Evolutionary conservation across 2,888 invertebrate species (phyloP).

Genomic region (Aquatica leii): DNA sequence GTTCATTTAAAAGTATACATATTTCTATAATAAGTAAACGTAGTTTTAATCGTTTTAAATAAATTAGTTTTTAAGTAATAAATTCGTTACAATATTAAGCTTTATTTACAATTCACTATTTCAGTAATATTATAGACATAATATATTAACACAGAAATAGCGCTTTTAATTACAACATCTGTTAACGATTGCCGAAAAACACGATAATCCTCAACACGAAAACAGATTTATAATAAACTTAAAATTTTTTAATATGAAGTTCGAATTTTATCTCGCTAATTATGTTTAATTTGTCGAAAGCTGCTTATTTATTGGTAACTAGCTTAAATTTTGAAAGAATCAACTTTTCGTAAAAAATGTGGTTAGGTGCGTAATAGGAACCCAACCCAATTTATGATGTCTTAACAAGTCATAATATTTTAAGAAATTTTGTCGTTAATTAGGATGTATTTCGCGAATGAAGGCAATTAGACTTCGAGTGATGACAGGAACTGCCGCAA

Average conservation of each 20-base stretch:
- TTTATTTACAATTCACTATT: conserved; percentile 15
- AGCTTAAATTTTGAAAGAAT: conserved; percentile 18
- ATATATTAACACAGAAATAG: conserved; percentile 18
- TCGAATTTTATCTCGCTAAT: conserved; percentile 49
- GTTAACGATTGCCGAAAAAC: conserved; percentile 19
- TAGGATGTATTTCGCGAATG: conserved; percentile 46
- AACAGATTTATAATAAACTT: conserved; percentile 38
- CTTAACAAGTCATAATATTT: conserved; percentile 50
- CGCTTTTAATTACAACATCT: conserved; percentile 22
- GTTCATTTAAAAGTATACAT: too few relatives aligned
- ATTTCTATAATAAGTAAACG: too few relatives aligned
- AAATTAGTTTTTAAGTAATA: too few relatives aligned
- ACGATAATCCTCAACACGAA: conserved; percentile 18
- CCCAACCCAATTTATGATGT: conserved; percentile 38
- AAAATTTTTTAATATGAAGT: conserved; percentile 42
- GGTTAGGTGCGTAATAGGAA: conserved; percentile 18
- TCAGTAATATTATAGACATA: not conserved
- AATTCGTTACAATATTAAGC: conserved; percentile 14
- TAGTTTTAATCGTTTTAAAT: too few relatives aligned
- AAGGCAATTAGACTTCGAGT: conserved; percentile 40
- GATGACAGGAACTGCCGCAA: conserved; percentile 45
- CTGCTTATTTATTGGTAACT: conserved; percentile 40
- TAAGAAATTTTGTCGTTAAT: conserved; percentile 46
- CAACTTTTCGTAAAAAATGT: conserved; percentile 33
- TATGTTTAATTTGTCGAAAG: conserved; percentile 47